A percentile compares a stretch with the other conserved stretches of the same genome.
phyloP scores from a whole-genome alignment of 2,113 vertebrate species.

The Nyctereutes procyonoides region DNA sequence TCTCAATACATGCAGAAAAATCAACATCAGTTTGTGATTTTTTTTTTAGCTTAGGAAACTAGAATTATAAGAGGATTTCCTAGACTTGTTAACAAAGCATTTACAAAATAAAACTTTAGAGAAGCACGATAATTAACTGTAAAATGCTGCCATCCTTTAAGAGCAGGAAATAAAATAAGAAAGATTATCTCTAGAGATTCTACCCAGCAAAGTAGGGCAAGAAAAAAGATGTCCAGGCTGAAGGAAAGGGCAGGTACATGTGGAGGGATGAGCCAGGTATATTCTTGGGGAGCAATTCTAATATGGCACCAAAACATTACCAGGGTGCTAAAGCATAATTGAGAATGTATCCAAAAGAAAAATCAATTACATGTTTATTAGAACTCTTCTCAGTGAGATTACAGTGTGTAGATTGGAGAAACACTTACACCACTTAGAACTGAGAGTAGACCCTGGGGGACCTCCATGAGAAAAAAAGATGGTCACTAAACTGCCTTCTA shows the following conservation, averaged over 20 bases:
- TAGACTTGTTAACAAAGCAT: background rate
- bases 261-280: background rate
- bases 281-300: background rate
- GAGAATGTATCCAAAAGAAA: background rate
- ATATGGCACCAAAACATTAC: background rate
- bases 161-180: background rate
- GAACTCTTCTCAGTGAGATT: background rate
- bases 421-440: background rate
- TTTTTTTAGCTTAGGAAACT: background rate
- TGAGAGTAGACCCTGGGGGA: background rate
- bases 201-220: background rate
- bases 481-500: background rate
- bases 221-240: background rate
- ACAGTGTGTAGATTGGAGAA: background rate
- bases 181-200: background rate
- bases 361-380: background rate
- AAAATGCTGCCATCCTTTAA: conserved; percentile 15
- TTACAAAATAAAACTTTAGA: conserved; percentile 22
- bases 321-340: background rate
- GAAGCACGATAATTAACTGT: background rate
- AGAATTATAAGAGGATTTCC: conserved; percentile 19
- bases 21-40: background rate
- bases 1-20: background rate
- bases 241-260: background rate
- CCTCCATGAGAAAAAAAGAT: background rate